These are phyloP conservation scores for Dioctria rufipes DNA, from an alignment of 2,888 invertebrate species.

Conservation along the genomic window DNA sequence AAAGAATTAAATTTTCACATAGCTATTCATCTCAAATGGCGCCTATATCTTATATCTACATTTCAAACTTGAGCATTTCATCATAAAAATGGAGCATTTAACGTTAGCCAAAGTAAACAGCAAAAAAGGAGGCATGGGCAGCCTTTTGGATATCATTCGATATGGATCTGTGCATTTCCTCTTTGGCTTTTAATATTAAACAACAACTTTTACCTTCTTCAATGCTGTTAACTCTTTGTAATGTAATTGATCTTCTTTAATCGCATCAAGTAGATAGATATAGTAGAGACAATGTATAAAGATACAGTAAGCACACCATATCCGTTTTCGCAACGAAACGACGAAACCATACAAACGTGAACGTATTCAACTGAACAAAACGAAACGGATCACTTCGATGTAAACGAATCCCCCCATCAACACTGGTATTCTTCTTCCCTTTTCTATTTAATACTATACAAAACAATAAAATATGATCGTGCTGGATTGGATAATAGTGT, in stretches of 20 bases:
- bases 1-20: no score
- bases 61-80: constrained; percentile 21
- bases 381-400: constrained; percentile 47
- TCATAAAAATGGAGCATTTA: constrained; percentile 22
- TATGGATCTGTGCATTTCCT: constrained; percentile 54
- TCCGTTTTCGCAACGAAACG: constrained; percentile 52
- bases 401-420: constrained; percentile 48
- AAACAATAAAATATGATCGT: constrained; percentile 42
- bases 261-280: constrained; percentile 32
- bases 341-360: constrained; percentile 32
- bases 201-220: constrained; percentile 27
- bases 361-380: constrained; percentile 51
- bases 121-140: neutral
- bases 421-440: constrained; percentile 2
- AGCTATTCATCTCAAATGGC: constrained; percentile 35
- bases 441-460: constrained; percentile 3
- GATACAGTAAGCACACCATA: constrained; percentile 38
- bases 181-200: neutral
- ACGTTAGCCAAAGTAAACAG: neutral
- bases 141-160: constrained; percentile 47
- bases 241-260: constrained; percentile 50
- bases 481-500: constrained; percentile 49
- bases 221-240: neutral
- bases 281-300: constrained; percentile 9
- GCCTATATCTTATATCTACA: constrained; percentile 2